Evolutionary conservation across 2,113 vertebrate species (phyloP), one percentile per base, ranked within the genome.

Genomic region (Machaerirhynchus nigripectus): DNA sequence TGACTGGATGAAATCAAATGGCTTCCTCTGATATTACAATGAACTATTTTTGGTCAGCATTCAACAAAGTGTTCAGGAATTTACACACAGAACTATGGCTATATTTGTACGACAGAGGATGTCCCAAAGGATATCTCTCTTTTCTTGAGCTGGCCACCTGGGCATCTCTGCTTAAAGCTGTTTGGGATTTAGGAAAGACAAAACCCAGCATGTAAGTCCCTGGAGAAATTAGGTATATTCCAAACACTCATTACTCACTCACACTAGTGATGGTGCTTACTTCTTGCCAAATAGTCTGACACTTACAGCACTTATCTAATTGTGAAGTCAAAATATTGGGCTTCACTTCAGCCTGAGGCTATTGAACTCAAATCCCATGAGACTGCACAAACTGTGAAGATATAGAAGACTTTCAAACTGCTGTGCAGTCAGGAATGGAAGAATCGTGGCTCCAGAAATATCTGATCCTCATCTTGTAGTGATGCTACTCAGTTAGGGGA

Each of bases 1-100:
- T 28, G 55, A 85, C 59, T 91, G 81, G 55, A 87, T 95, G 60
- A 96, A 96, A 96, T 87, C 24, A 89, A 93, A 70, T 46, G 14
- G 39, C 75, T 89, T 95, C 83, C 89, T 93, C 89, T 89, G 75
- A 86, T 91, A 61, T 31, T 35, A 88, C 71, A 93, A 89, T 76
- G 76, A 80, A 40, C 76, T 90, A 67, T 92, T 96, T 95, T 93
- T 89, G 67, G 80, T 89, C 76, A 92, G 24, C 60, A 46, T 50
- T 93, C 75, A 77, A 83, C 53, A 65, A 73, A 65, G 28, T 5
- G 12, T 77, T 93, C 76, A 88, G 68, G 86, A 95, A 92, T 95
- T 86, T 86, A 77, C 52, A 31, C 85, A 80, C 35, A 77, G 55
- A 84, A 27, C 26, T 77, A 46, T 77, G 42, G 55, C 86, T 94